Percentiles rank a stretch among this genome's conserved stretches.
These are phyloP conservation scores for Cinclus mexicanus DNA, from an alignment of 2,113 vertebrate species.

Conservation along the genomic window DNA sequence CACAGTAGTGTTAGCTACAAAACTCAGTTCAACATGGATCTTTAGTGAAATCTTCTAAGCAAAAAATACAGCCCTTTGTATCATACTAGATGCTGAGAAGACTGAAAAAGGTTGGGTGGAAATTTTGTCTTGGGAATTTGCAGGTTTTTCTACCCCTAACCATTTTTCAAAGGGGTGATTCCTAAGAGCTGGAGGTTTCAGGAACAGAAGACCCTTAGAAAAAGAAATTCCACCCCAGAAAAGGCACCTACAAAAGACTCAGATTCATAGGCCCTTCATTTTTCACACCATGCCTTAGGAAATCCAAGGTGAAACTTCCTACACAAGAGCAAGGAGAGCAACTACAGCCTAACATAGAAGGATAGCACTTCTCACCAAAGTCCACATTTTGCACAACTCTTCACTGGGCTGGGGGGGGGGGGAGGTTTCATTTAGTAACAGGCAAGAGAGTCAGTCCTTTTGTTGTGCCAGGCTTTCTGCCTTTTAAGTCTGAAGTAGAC, in stretches of 20 bases:
- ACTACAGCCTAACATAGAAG: background rate
- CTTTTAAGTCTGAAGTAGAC: constrained; percentile 8
- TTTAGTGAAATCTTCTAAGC: background rate
- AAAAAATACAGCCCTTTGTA: background rate
- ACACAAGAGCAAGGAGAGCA: background rate
- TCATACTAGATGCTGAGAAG: background rate
- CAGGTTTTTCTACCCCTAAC: background rate
- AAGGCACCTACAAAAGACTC: background rate
- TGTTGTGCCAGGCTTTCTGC: background rate
- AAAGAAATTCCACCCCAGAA: background rate
- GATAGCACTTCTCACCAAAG: background rate
- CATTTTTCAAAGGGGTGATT: background rate
- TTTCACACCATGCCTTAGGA: background rate
- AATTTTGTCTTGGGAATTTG: background rate
- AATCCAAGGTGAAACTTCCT: background rate
- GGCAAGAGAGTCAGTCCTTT: background rate
- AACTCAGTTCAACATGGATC: background rate
- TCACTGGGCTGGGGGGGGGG: background rate
- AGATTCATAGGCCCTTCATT: background rate
- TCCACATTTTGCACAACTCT: background rate
- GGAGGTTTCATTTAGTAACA: background rate
- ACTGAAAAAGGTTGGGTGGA: background rate
- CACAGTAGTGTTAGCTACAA: background rate
- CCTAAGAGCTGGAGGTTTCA: background rate
- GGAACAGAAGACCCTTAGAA: background rate